These are phyloP conservation scores for Actias luna DNA, from an alignment of 2,888 invertebrate genomes.

Conservation along the genomic window DNA sequence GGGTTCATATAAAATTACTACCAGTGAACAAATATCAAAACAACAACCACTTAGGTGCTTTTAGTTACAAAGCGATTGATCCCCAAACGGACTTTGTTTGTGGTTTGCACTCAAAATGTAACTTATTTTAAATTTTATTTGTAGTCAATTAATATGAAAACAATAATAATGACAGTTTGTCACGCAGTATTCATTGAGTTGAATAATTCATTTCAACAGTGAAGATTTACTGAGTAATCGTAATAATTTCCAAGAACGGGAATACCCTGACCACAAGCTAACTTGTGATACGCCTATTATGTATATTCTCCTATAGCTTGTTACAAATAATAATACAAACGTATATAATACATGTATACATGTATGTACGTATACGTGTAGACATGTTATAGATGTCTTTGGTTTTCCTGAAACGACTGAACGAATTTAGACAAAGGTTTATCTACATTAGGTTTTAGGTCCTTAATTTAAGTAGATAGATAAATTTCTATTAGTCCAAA, in stretches of 20 bases:
- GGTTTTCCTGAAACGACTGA: no score
- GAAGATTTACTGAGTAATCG: constrained; percentile 13
- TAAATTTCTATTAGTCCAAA: no score
- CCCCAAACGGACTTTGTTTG: neutral
- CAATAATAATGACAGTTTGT: constrained; percentile 5
- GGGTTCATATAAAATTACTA: neutral
- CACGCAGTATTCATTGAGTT: constrained; percentile 11
- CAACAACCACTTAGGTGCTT: neutral
- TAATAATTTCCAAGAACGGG: constrained; percentile 15
- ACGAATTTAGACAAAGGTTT: no score
- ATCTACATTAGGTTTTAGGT: no score
- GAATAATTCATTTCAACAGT: neutral
- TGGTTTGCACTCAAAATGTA: neutral
- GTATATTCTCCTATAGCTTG: neutral
- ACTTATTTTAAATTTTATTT: neutral
- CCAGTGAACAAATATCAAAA: neutral
- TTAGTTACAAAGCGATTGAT: neutral
- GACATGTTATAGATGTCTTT: no score
- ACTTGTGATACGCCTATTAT: constrained; percentile 2
- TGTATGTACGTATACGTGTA: no score
- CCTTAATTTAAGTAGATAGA: no score
- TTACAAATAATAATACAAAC: no score
- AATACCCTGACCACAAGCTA: constrained; percentile 8
- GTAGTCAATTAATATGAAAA: constrained; percentile 13
- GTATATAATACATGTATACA: no score